phyloP scores from a whole-genome alignment of 2,888 invertebrate genomes.

The Lasius fuliginosus region DNA sequence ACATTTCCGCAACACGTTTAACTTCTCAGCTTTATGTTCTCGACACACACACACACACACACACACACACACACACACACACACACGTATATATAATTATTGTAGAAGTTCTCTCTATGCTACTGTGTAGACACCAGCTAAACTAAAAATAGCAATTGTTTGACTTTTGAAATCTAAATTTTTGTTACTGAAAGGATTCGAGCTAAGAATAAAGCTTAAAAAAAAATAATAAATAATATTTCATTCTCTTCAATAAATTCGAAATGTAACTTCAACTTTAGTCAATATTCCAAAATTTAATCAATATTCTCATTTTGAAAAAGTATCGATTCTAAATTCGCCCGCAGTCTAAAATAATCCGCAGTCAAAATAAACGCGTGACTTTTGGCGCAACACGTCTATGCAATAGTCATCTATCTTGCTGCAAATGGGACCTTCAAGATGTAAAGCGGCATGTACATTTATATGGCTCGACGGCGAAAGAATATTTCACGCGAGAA shows the following conservation, averaged over 20 bases:
- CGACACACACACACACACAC: background rate
- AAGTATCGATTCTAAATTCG: constrained; percentile 13
- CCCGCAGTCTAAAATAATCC: constrained; percentile 13
- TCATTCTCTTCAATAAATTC: background rate
- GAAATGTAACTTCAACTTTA: background rate
- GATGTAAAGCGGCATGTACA: constrained; percentile 30
- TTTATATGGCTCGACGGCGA: background rate
- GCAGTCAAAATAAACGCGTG: background rate
- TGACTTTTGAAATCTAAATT: background rate
- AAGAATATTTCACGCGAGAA: constrained; percentile 42
- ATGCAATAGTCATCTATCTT: constrained; percentile 25
- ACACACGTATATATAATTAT: background rate
- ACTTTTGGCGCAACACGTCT: constrained; percentile 12
- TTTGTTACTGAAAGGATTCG: background rate
- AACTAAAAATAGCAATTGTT: background rate
- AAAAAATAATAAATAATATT: background rate
- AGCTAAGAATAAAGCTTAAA: background rate
- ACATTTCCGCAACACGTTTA: background rate
- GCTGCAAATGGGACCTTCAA: constrained; percentile 37
- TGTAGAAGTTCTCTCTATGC: background rate
- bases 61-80: background rate
- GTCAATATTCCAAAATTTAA: background rate
- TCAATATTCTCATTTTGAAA: background rate
- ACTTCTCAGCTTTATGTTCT: constrained; percentile 7
- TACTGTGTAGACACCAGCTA: background rate